A percentile compares a stretch with the other conserved stretches of the same genome.
Evolutionary conservation across 1,140 invertebrate genomes (phyloP).

Genomic region (Aphis gossypii): DNA sequence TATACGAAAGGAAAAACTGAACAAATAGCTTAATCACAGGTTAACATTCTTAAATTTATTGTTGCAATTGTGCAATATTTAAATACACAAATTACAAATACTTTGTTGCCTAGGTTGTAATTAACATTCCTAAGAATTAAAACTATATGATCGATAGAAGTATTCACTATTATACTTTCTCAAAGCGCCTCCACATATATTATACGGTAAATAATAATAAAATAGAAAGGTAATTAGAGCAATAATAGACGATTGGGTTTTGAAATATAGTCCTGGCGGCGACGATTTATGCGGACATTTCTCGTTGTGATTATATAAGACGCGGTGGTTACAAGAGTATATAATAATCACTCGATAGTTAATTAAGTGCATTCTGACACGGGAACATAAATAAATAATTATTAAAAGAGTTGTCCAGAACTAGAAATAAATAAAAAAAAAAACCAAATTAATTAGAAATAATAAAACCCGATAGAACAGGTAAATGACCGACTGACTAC

Average conservation of each 20-base stretch:
- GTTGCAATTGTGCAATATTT: neutral
- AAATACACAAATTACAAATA: neutral
- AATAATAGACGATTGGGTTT: constrained; percentile 22
- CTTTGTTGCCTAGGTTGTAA: neutral
- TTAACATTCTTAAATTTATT: neutral
- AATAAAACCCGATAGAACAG: neutral
- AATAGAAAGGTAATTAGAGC: constrained; percentile 49
- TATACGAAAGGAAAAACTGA: neutral
- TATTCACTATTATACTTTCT: neutral
- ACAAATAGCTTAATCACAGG: neutral
- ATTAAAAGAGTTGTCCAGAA: neutral
- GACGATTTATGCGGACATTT: neutral
- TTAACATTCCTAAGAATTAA: neutral
- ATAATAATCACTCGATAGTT: neutral
- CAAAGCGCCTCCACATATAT: neutral
- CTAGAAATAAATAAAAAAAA: neutral
- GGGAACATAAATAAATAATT: neutral
- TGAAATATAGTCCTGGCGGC: neutral
- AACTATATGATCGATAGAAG: neutral
- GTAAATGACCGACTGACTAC: neutral
- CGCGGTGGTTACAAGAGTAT: neutral
- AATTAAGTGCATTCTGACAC: neutral
- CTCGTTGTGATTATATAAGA: neutral
- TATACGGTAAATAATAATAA: neutral
- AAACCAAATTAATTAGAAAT: neutral